Evolutionary conservation across 2,113 vertebrate genomes (phyloP).

Genomic region (Anthoscopus minutus): DNA sequence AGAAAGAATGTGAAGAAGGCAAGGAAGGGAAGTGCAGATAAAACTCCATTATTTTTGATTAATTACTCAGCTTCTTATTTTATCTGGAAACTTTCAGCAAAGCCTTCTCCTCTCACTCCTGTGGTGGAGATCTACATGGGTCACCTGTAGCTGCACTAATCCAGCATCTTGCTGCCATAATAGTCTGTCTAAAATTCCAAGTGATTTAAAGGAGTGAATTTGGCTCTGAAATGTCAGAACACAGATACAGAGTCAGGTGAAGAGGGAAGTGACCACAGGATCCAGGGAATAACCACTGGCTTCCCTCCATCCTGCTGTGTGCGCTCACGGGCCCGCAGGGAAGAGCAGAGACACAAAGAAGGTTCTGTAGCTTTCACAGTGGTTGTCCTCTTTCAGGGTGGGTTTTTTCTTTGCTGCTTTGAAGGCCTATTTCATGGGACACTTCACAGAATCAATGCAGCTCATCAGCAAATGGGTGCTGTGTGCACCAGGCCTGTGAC

Average conservation of each 20-base stretch:
- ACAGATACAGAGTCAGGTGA: background rate
- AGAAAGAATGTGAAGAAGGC: background rate
- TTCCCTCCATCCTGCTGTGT: slow-evolving; percentile 69
- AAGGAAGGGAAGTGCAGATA: background rate
- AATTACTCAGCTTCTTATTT: background rate
- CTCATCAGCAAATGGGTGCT: slow-evolving; percentile 76
- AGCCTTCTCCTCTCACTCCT: background rate
- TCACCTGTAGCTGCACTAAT: background rate
- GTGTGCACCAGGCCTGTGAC: slow-evolving; percentile 66
- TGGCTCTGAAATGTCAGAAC: background rate
- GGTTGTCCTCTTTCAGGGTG: slow-evolving; percentile 75
- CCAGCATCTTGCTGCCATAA: background rate
- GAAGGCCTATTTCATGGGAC: slow-evolving; percentile 82
- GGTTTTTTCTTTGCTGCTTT: slow-evolving; percentile 66
- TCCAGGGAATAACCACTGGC: background rate
- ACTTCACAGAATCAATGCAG: slow-evolving; percentile 81
- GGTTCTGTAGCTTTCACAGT: slow-evolving; percentile 85
- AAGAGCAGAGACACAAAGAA: slow-evolving; percentile 76
- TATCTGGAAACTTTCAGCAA: background rate
- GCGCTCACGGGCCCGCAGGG: slow-evolving; percentile 64
- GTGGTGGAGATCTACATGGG: background rate
- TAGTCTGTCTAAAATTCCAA: background rate
- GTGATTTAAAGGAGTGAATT: background rate
- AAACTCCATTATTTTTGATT: background rate
- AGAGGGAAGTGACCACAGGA: background rate